Base-by-base conservation (phyloP, 2,113 vertebrate species). In the Eublepharis macularius region DNA sequence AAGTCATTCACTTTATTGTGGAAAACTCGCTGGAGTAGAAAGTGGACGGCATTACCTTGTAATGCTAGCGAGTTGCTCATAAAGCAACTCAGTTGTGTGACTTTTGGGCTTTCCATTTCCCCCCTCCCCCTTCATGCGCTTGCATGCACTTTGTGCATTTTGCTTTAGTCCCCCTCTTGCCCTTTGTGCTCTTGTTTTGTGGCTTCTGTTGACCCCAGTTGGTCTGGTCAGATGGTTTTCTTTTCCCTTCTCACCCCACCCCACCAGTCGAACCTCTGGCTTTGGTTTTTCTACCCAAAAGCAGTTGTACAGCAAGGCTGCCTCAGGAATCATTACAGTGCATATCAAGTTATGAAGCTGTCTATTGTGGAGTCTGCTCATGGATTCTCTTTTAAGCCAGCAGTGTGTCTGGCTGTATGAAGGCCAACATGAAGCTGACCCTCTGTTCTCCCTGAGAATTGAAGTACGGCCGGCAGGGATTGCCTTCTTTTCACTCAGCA, bases 1-100 rank as follows among this genome's bases (percentile, higher is more conserved):
- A 65, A 90, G 21, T 73, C 95, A 94, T 94, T 80, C 41, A 82
- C 94, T 91, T 94, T 82, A 8, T 90, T 90, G 92, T 95, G 92
- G 91, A 91, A 93, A 91, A 57, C 88, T 91, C 93, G 92, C 90
- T 85, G 93, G 85, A 91, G 90, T 86, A 86, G 90, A 76, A 78
- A 36, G 90, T 90, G 93, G 85, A 34, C 12, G 0, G 89, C 82
- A 66, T 88, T 83, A 60, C 70, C 83, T 88, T 88, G 24, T 26
- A 74, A 85, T 8, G 79, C 72, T 93, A 93, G 90, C 94, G 91
- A 54, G 86, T 92, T 81, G 86, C 74, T 90, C 0, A 6, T 88
- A 88, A 92, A 95, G 93, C 88, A 92, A 85, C 92, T 94, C 91
- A 26, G 78, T 90, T 24, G 68, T 87, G 88, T 74, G 77, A 80